phyloP scores from a whole-genome alignment of 2,113 vertebrate genomes.

The Pangasianodon hypophthalmus region DNA sequence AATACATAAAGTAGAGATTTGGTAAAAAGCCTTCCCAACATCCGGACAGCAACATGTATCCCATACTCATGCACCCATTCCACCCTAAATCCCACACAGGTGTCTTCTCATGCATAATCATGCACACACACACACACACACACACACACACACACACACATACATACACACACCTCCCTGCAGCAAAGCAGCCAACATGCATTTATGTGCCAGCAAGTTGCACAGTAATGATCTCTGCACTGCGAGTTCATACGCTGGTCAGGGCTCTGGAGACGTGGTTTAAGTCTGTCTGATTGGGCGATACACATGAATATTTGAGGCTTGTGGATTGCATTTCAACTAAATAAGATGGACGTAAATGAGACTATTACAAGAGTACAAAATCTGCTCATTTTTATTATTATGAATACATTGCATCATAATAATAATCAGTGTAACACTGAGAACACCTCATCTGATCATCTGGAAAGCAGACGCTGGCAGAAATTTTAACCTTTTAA shows the following conservation, averaged over 20 bases:
- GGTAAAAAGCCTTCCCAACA: not conserved
- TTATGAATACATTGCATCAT: not conserved
- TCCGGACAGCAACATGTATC: slow-evolving; percentile 30
- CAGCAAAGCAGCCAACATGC: slow-evolving; percentile 41
- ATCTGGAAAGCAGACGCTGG: not conserved
- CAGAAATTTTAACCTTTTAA: not conserved
- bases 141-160: slow-evolving; percentile 32
- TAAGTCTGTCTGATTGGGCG: slow-evolving; percentile 27
- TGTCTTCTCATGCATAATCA: slow-evolving; percentile 58
- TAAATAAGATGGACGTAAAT: not conserved
- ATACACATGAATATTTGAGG: not conserved
- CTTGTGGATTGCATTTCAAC: not conserved
- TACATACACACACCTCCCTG: slow-evolving; percentile 5
- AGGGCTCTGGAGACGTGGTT: slow-evolving; percentile 56
- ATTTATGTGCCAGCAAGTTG: slow-evolving; percentile 62
- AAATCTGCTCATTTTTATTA: not conserved
- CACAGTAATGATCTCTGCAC: slow-evolving; percentile 64
- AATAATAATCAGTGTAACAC: not conserved
- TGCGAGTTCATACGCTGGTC: slow-evolving; percentile 73
- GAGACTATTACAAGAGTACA: not conserved
- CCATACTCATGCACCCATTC: slow-evolving; percentile 45
- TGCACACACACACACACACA: slow-evolving; percentile 39
- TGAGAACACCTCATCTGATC: not conserved
- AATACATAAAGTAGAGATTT: not conserved
- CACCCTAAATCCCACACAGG: slow-evolving; percentile 70